phyloP scores from a whole-genome alignment of 2,888 invertebrate genomes.

The Nineta flava region DNA sequence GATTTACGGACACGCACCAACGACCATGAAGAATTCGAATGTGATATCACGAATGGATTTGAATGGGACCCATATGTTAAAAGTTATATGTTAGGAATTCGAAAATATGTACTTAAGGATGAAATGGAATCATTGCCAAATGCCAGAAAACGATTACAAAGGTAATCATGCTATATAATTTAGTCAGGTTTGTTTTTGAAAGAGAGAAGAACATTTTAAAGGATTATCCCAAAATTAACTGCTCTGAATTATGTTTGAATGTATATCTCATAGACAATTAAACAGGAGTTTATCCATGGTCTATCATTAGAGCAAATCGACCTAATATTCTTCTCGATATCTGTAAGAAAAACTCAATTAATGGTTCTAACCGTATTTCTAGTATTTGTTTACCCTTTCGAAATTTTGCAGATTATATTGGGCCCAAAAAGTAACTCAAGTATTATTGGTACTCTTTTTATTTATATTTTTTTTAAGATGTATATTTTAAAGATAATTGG shows the following conservation, averaged over 20 bases:
- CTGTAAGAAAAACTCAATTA: too few species aligned
- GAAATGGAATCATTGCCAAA: conserved; percentile 42
- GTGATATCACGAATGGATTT: conserved; percentile 30
- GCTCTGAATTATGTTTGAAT: too few species aligned
- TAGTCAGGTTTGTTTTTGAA: not conserved
- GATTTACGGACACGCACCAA: conserved; percentile 31
- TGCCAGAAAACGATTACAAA: conserved; percentile 47
- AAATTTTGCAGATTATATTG: conserved; percentile 41
- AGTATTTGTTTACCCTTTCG: not conserved
- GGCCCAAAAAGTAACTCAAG: conserved; percentile 45
- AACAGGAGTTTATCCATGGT: too few species aligned
- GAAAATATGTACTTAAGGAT: conserved; percentile 69
- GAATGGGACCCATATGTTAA: conserved; percentile 70
- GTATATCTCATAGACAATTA: too few species aligned
- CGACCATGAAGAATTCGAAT: conserved; percentile 42
- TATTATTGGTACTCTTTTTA: conserved; percentile 37
- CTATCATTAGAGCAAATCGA: too few species aligned
- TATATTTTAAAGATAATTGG: conserved; percentile 11
- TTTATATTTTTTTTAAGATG: conserved; percentile 14
- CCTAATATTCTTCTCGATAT: too few species aligned
- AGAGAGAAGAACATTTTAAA: not conserved
- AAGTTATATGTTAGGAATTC: conserved; percentile 68
- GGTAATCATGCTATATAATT: conserved; percentile 27
- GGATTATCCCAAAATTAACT: too few species aligned
- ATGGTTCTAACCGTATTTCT: too few species aligned